These are phyloP conservation scores for Oasisia sp. DNA, from an alignment of 2,888 invertebrate species.

Conservation along the genomic window DNA sequence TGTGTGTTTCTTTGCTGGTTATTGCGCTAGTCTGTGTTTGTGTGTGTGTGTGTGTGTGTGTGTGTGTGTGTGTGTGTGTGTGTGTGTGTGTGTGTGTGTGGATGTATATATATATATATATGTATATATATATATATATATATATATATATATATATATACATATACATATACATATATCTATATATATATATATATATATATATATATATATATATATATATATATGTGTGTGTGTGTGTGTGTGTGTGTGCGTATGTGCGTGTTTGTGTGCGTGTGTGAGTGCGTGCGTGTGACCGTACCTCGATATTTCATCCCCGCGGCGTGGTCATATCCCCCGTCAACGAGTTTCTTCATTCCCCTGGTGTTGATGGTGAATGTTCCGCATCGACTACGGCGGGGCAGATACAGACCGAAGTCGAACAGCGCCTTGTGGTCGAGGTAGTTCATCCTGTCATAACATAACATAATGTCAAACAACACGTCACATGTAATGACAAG, in stretches of 20 bases:
- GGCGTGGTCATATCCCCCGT: neutral
- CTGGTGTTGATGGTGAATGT: neutral
- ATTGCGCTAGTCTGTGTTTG: too few species aligned
- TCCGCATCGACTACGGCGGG: neutral
- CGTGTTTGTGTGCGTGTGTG: neutral
- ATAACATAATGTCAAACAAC: neutral
- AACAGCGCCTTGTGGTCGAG: neutral
- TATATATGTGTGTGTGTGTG: neutral
- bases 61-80: neutral
- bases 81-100: neutral
- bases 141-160: neutral
- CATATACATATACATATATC: too few species aligned
- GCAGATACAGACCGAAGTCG: neutral
- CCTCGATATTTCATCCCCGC: neutral
- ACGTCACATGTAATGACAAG: too few species aligned
- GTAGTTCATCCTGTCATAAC: neutral
- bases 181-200: too few species aligned
- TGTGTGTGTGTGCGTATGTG: neutral
- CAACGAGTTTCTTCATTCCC: neutral
- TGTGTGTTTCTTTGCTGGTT: too few species aligned
- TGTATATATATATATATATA: neutral
- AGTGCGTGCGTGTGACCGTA: neutral
- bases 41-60: too few species aligned
- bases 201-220: too few species aligned
- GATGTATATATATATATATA: neutral